Base-by-base conservation (phyloP, 2,888 invertebrate species). In the Himalopsyche kuldschensis region DNA sequence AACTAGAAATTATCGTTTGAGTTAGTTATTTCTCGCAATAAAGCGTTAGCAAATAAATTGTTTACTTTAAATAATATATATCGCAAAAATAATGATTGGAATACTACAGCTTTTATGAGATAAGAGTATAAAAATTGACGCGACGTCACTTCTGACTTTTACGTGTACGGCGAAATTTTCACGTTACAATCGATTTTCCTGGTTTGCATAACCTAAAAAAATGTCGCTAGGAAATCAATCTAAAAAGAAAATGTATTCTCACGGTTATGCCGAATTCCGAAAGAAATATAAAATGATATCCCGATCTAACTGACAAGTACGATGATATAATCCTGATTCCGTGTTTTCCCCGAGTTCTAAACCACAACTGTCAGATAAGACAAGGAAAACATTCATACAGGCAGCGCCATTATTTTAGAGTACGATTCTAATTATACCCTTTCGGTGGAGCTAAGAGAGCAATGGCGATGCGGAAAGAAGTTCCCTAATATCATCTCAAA, bases 121-220 rank as follows among this genome's bases (percentile, higher is more conserved):
- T 75, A 75, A 75, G 24, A 30, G 75, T 20, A 69, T 24, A 76
- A 24, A 35, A 76, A 76, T 17, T n/a, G 32, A 32, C 32, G 24
- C 76, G 47, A 47, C 47, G 27, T 46, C 47, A 30, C 75, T 75
- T 69, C 75, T 20, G 78, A 20, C 20, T 77, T 84, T 81, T 81
- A 31, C 46, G 78, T 27, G 46, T 8, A 46, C 15, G 3, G 78
- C 11, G 32, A 82, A 78, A 82, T 79, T 76, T 75, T 55, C 78
- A 30, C 75, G 77, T 46, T 17, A 20, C 27, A 46, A 78, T 77
- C 83, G 80, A 80, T 83, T 77, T 63, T 48, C 47, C 63, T 17
- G n/a, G 20, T 27, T 83, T 80, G 47, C 80, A 69, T 80, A 83
- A 83, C 83, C 80, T 82, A 31, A 41, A 82, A 78, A 20, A 69